phyloP scores from a whole-genome alignment of 2,888 invertebrate species.

The Hirtodrosophila cameraria region DNA sequence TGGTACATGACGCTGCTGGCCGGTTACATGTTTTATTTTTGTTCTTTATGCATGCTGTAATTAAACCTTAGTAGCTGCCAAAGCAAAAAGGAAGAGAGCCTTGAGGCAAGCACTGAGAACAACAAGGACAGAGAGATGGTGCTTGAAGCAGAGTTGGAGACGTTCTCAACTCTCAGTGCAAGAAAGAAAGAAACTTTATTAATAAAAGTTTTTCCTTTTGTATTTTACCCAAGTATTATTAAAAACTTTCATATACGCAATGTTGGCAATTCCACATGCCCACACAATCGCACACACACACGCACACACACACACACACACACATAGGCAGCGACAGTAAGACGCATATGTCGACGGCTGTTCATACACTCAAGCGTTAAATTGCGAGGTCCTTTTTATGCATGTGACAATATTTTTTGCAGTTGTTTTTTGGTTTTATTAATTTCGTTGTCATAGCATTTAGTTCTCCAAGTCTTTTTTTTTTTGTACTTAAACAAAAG shows the following conservation, averaged over 20 bases:
- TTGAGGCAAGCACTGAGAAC: conserved; percentile 39
- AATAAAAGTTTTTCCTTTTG: conserved; percentile 80
- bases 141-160: conserved; percentile 15
- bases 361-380: conserved; percentile 68
- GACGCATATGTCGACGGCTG: conserved; percentile 72
- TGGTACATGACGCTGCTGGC: conserved; percentile 33
- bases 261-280: conserved; percentile 51
- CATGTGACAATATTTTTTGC: conserved; percentile 71
- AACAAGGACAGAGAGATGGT: conserved; percentile 8
- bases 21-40: conserved; percentile 7
- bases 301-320: conserved; percentile 12
- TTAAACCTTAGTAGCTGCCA: conserved; percentile 66
- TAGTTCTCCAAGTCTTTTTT: too few relatives aligned
- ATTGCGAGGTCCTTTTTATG: conserved; percentile 65
- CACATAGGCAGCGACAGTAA: conserved; percentile 3
- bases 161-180: conserved; percentile 27
- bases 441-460: conserved; percentile 5
- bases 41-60: conserved; percentile 56
- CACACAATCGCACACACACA: conserved; percentile 10
- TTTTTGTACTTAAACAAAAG: too few relatives aligned
- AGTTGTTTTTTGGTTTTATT: conserved; percentile 50
- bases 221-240: conserved; percentile 77
- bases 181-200: conserved; percentile 78
- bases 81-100: conserved; percentile 53
- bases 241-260: conserved; percentile 78